Conservation (phyloP, 2,797 vertebrate genomes). For the Hyperoplus lanceolatus region DNA sequence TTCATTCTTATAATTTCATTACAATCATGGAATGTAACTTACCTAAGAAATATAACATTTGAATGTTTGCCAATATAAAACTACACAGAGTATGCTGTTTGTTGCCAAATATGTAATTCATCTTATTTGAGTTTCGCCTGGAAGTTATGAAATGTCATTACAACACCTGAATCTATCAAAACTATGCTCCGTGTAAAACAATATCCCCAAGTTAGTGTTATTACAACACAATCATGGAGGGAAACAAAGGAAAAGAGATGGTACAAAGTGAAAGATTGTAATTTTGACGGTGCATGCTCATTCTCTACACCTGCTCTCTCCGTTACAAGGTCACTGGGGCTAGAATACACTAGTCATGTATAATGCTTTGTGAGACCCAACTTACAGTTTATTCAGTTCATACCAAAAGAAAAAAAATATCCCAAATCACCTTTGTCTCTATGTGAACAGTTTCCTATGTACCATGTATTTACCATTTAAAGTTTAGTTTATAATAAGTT, state of each 20-base stretch:
- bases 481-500: too few species aligned
- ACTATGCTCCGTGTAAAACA: slow-evolving; percentile 52
- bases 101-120: slow-evolving; percentile 47
- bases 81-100: neutral
- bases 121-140: slow-evolving; percentile 48
- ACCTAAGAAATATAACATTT: slow-evolving; percentile 34
- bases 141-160: slow-evolving; percentile 61
- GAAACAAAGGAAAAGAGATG: slow-evolving; percentile 28
- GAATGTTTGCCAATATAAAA: slow-evolving; percentile 31
- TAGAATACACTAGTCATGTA: slow-evolving; percentile 1
- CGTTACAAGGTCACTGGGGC: slow-evolving; percentile 30
- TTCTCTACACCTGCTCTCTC: slow-evolving; percentile 44
- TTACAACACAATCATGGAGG: neutral
- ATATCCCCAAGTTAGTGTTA: slow-evolving; percentile 40
- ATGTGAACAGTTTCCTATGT: neutral
- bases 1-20: slow-evolving; percentile 54
- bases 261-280: slow-evolving; percentile 37
- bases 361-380: slow-evolving; percentile 1
- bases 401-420: slow-evolving; percentile 6
- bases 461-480: too few species aligned
- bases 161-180: slow-evolving; percentile 29
- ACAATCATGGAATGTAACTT: slow-evolving; percentile 24
- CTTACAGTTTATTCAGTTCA: slow-evolving; percentile 5
- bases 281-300: slow-evolving; percentile 17
- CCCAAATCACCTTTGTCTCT: neutral